Evolutionary conservation across 1,140 invertebrate species (phyloP), one percentile per base, ranked within the genome.

Genomic region (Macrocentrus cingulum): DNA sequence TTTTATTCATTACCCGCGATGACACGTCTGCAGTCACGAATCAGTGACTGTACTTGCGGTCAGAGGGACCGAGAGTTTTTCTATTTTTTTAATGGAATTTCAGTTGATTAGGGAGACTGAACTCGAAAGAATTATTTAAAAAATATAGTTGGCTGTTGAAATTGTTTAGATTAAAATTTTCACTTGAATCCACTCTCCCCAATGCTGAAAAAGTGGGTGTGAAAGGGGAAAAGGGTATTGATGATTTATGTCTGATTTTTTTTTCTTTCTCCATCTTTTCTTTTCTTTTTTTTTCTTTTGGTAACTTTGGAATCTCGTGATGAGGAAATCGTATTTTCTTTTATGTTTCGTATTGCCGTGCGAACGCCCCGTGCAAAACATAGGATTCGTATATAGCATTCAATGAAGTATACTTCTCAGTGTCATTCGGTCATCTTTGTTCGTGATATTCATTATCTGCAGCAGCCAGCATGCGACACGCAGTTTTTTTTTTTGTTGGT

Each of bases 351-450:
- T 56, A 52, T 56, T 49, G 55, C 60, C 66, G 67, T 71, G 67
- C 69, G 63, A 63, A 64, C 62, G 57, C 58, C 62, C 63, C 66
- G 66, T 72, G 67, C 64, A 70, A 71, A 68, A 59, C 53, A 59
- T 60, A 61, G 42, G 39, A 64, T 61, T 55, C 37, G 46, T 57
- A 23, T 50, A 56, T 62, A 61, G 67, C 59, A 58, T 62, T 19
- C 39, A 44, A 44, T 20, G 15, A 51, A 49, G 9, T 19, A 22
- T 56, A 63, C 29, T 51, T 62, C 34, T 51, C 32, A 59, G 57
- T 61, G 60, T 68, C 62, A 59, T 56, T 57, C 32, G 34, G 20
- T 51, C 23, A 56, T 44, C 51, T 56, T 57, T 50, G 56, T 62
- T 56, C 41, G 34, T 59, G 45, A 23, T 32, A 49, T 55, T 55